Evolutionary conservation across 2,888 invertebrate genomes (phyloP).

Genomic region (Morpho helenor): DNA sequence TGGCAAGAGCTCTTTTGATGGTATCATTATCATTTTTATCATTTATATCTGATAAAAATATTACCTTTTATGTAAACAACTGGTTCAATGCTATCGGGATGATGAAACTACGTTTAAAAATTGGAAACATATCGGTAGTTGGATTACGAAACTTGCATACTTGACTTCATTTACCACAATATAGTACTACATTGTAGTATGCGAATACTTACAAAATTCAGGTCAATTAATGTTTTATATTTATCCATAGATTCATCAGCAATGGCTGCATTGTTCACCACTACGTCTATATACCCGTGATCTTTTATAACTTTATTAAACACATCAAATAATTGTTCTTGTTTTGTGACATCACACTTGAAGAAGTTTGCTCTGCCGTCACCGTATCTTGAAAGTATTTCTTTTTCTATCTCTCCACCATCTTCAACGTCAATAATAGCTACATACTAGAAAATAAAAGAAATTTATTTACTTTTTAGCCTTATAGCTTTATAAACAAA

Average conservation of each 20-base stretch:
- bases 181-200: too few relatives aligned
- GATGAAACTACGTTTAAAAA: too few relatives aligned
- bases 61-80: too few relatives aligned
- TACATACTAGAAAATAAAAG: slow-evolving; percentile 28
- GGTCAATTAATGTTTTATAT: slow-evolving; percentile 28
- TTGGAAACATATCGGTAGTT: too few relatives aligned
- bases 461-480: neutral
- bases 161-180: too few relatives aligned
- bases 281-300: slow-evolving; percentile 36
- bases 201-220: slow-evolving; percentile 38
- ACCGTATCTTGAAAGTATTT: slow-evolving; percentile 35
- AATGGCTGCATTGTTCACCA: slow-evolving; percentile 47
- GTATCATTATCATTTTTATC: too few relatives aligned
- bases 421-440: slow-evolving; percentile 42
- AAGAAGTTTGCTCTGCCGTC: slow-evolving; percentile 35
- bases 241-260: slow-evolving; percentile 31
- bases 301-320: slow-evolving; percentile 32
- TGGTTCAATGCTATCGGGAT: too few relatives aligned
- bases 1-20: too few relatives aligned
- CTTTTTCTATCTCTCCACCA: slow-evolving; percentile 34
- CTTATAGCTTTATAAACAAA: neutral
- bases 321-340: slow-evolving; percentile 34
- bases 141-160: too few relatives aligned
- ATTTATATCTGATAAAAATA: too few relatives aligned
- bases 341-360: slow-evolving; percentile 43